Evolutionary conservation across 2,797 vertebrate genomes (phyloP).

Genomic region (Peromyscus melanophrys): DNA sequence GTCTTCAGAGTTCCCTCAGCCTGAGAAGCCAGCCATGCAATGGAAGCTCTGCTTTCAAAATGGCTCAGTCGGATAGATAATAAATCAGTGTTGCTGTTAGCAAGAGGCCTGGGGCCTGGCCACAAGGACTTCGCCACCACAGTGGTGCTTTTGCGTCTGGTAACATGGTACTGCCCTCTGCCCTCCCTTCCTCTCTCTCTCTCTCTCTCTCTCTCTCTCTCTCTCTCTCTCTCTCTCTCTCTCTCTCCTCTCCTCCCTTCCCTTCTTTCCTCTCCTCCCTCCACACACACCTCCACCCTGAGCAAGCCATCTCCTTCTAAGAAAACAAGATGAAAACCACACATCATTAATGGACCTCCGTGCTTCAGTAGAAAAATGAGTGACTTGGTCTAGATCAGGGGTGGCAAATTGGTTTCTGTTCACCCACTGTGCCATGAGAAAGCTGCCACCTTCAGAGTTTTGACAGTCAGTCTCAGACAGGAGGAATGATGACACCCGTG

Average conservation of each 20-base stretch:
- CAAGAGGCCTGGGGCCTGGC: not conserved
- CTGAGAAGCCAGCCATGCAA: not conserved
- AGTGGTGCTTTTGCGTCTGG: not conserved
- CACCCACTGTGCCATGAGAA: not conserved
- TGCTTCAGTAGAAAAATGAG: constrained; percentile 32
- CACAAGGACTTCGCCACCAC: not conserved
- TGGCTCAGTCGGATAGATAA: not conserved
- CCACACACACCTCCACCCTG: not conserved
- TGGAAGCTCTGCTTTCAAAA: not conserved
- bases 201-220: not conserved
- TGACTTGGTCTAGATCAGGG: not conserved
- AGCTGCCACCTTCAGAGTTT: not conserved
- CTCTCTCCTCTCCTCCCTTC: not conserved
- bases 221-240: no score
- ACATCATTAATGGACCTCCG: not conserved
- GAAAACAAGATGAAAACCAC: not conserved
- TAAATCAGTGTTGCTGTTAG: not conserved
- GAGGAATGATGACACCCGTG: not conserved
- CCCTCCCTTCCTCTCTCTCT: not conserved
- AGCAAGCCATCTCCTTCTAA: not conserved
- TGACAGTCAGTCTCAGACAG: not conserved
- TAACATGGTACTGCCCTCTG: not conserved
- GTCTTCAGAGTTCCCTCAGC: not conserved
- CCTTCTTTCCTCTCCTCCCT: not conserved
- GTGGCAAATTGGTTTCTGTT: not conserved